Evolutionary conservation across 2,113 vertebrate species (phyloP).

Genomic region (Anser cygnoides): DNA sequence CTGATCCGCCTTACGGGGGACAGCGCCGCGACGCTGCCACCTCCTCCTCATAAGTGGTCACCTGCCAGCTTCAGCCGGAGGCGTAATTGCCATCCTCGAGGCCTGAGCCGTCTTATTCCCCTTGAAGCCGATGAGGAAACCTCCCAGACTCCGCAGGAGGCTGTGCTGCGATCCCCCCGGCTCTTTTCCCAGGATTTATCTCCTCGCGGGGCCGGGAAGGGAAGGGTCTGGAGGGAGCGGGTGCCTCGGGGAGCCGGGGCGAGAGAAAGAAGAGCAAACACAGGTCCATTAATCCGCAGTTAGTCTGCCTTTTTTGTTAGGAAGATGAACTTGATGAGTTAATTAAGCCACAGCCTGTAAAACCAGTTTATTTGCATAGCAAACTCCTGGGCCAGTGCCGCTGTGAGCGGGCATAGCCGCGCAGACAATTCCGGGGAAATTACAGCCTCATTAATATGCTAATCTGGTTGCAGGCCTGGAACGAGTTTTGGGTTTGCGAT

Average conservation of each 20-base stretch:
- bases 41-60: constrained; percentile 47
- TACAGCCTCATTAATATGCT: constrained; percentile 91
- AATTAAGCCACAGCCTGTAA: constrained; percentile 89
- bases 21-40: constrained; percentile 4
- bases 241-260: constrained; percentile 18
- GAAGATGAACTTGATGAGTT: constrained; percentile 89
- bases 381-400: constrained; percentile 86
- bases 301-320: constrained; percentile 85
- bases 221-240: constrained; percentile 45
- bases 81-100: constrained; percentile 31
- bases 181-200: constrained; percentile 42
- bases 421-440: constrained; percentile 86
- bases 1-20: constrained; percentile 62
- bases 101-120: constrained; percentile 63
- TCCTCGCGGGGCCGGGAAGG: neutral
- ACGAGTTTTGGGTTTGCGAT: constrained; percentile 84
- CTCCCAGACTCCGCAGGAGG: constrained; percentile 37
- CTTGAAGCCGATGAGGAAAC: constrained; percentile 33
- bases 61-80: constrained; percentile 25
- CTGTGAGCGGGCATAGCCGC: constrained; percentile 78
- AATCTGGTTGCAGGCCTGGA: constrained; percentile 88
- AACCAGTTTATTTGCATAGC: constrained; percentile 89
- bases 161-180: neutral
- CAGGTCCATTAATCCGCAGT: constrained; percentile 85
- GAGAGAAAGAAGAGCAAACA: constrained; percentile 77